These are phyloP conservation scores for Morone saxatilis DNA, from an alignment of 2,113 vertebrate species.

Conservation along the genomic window DNA sequence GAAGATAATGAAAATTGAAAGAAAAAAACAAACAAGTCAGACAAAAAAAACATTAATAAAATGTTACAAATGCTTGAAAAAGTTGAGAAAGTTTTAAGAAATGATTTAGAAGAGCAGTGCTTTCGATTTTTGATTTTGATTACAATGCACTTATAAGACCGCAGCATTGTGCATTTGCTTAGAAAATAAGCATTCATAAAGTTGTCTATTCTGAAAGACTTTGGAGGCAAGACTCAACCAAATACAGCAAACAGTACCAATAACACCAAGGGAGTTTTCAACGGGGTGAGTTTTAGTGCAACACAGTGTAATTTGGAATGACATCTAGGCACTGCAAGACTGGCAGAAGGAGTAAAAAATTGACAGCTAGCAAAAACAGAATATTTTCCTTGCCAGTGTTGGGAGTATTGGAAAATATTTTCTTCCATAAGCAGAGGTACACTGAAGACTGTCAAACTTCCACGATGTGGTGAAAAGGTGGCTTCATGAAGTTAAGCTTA, in stretches of 20 bases:
- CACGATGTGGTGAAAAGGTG: background rate
- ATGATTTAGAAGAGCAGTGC: background rate
- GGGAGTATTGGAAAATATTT: background rate
- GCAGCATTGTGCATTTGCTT: background rate
- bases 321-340: background rate
- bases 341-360: background rate
- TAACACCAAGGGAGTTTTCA: background rate
- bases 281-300: background rate
- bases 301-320: background rate
- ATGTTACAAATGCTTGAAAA: background rate
- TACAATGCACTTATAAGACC: background rate
- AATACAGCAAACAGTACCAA: background rate
- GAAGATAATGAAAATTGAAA: background rate
- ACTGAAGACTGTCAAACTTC: background rate
- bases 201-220: background rate
- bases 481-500: background rate
- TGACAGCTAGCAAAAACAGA: background rate
- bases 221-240: background rate
- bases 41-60: background rate
- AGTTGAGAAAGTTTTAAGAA: background rate
- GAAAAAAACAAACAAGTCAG: background rate
- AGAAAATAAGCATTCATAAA: slow-evolving; percentile 2
- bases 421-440: background rate
- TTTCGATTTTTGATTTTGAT: background rate
- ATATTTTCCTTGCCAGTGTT: background rate